Evolutionary conservation across 2,113 vertebrate species (phyloP).

Genomic region (Myocastor coypus): DNA sequence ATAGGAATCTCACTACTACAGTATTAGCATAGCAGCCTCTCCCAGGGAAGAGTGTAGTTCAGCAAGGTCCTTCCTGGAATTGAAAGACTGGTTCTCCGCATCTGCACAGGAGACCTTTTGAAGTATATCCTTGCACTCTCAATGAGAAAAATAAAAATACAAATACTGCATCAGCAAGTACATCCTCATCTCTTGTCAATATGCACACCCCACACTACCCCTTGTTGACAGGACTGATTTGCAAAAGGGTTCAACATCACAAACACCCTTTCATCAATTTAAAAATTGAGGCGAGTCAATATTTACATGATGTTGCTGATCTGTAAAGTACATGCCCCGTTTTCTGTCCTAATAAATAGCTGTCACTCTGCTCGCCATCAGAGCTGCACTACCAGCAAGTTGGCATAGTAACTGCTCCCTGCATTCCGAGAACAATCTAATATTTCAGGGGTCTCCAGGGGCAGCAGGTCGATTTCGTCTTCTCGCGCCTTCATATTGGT

Average conservation of each 20-base stretch:
- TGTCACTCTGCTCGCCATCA: constrained; percentile 29
- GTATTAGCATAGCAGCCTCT: neutral
- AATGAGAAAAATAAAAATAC: constrained; percentile 32
- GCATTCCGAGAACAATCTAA: constrained; percentile 59
- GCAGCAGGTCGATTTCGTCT: constrained; percentile 73
- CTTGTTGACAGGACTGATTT: constrained; percentile 60
- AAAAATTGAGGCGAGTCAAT: constrained; percentile 66
- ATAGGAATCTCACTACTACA: constrained; percentile 10
- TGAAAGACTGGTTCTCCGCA: neutral
- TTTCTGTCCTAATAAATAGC: constrained; percentile 71
- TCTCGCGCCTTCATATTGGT: constrained; percentile 58
- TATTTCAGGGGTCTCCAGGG: constrained; percentile 56
- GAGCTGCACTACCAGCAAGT: neutral
- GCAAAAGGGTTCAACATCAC: constrained; percentile 67
- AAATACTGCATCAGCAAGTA: neutral
- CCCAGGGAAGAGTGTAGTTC: neutral
- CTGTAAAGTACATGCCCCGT: constrained; percentile 66
- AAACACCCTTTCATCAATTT: constrained; percentile 69
- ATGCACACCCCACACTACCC: neutral
- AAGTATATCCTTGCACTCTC: constrained; percentile 21
- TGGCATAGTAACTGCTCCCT: constrained; percentile 1
- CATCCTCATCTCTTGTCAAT: constrained; percentile 59
- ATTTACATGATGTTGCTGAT: constrained; percentile 75
- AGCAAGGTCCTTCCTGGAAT: neutral
- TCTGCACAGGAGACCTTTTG: neutral